These are phyloP conservation scores for Enteromius argenteus DNA, from an alignment of 2,797 vertebrate genomes.

Conservation along the genomic window DNA sequence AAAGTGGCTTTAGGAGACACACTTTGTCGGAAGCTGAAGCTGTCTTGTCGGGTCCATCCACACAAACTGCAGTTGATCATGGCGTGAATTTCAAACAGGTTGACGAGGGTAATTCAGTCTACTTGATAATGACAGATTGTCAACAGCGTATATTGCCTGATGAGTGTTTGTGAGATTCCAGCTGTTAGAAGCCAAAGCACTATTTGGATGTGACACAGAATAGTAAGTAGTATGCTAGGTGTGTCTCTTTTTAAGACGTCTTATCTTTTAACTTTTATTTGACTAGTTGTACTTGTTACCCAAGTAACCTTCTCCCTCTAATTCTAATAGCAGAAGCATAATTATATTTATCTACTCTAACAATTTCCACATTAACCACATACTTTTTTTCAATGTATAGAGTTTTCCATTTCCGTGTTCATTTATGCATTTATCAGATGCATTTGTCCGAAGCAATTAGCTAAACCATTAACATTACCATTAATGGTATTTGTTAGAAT, in stretches of 20 bases:
- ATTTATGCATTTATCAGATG: neutral
- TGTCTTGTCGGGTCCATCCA: constrained; percentile 19
- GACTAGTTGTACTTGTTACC: neutral
- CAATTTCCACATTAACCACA: neutral
- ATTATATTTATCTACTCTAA: neutral
- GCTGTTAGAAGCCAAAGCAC: constrained; percentile 16
- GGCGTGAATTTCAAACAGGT: constrained; percentile 47
- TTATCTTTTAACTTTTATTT: neutral
- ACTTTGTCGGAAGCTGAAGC: constrained; percentile 28
- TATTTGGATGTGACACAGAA: neutral
- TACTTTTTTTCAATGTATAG: neutral
- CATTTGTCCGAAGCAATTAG: neutral
- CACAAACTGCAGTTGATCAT: constrained; percentile 45
- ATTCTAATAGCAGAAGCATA: neutral
- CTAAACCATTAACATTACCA: neutral
- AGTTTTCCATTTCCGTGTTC: neutral
- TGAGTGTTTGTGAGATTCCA: constrained; percentile 47
- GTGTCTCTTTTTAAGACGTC: constrained; percentile 3
- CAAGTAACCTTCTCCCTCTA: neutral
- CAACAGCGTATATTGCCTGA: constrained; percentile 39
- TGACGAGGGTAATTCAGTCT: constrained; percentile 55
- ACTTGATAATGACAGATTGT: constrained; percentile 52
- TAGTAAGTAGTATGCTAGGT: neutral
- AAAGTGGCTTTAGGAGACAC: constrained; percentile 55
- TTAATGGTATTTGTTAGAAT: neutral